These are phyloP conservation scores for Hybos culiciformis DNA, from an alignment of 2,888 invertebrate species.

Conservation along the genomic window DNA sequence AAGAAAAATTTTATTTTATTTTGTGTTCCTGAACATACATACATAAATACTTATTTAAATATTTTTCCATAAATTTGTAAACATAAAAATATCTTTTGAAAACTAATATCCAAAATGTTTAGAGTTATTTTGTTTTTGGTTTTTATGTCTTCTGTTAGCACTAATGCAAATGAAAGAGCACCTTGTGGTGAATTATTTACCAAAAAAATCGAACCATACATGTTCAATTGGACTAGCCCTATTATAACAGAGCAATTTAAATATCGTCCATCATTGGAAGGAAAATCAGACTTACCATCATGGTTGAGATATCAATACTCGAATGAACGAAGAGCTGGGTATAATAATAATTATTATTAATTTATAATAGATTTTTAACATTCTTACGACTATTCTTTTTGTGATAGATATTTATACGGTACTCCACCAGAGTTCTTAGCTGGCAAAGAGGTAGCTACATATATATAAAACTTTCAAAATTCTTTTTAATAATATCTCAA, in stretches of 20 bases:
- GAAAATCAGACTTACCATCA: conserved; percentile 69
- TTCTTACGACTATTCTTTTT: too few species aligned
- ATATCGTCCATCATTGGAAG: conserved; percentile 59
- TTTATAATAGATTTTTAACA: too few species aligned
- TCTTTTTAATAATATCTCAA: conserved; percentile 1
- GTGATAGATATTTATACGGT: conserved; percentile 72
- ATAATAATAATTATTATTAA: too few species aligned
- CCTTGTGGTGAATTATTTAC: conserved; percentile 56
- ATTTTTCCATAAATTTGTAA: too few species aligned
- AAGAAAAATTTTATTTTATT: too few species aligned
- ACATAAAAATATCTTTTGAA: too few species aligned
- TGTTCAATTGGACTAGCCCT: conserved; percentile 62
- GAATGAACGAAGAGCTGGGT: conserved; percentile 60
- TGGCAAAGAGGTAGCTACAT: conserved; percentile 33
- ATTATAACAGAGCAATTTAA: conserved; percentile 31
- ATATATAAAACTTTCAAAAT: not conserved
- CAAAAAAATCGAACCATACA: conserved; percentile 58
- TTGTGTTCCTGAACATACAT: too few species aligned
- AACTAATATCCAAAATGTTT: too few species aligned
- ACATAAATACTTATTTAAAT: too few species aligned
- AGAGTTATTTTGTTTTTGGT: conserved; percentile 5
- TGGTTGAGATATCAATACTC: conserved; percentile 81
- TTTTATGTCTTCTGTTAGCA: conserved; percentile 5
- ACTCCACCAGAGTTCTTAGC: conserved; percentile 55
- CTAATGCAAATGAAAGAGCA: conserved; percentile 22